Conservation (phyloP, 1,140 invertebrate species). For the Scaptomyza hsui region DNA sequence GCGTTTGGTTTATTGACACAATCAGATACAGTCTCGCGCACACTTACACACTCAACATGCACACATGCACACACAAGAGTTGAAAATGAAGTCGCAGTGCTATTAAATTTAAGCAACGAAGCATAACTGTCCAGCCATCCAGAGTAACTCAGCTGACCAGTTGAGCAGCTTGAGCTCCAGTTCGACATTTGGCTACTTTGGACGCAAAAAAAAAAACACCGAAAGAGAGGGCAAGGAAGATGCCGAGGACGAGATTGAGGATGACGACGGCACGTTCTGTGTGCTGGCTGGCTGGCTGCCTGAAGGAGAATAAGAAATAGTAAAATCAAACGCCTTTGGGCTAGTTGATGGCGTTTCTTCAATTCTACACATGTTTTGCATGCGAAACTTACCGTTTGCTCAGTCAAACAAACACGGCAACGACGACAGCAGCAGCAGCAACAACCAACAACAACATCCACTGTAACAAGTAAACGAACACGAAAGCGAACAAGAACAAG, state of each 20-base stretch:
- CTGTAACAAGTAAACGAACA: slow-evolving; percentile 21
- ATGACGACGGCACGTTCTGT: slow-evolving; percentile 51
- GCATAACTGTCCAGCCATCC: slow-evolving; percentile 41
- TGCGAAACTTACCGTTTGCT: slow-evolving; percentile 58
- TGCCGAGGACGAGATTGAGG: background rate
- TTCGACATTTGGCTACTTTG: slow-evolving; percentile 16
- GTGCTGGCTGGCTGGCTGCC: background rate
- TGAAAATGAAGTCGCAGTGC: slow-evolving; percentile 54
- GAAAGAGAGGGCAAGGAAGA: too few species aligned
- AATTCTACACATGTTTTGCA: slow-evolving; percentile 77
- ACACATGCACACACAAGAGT: background rate
- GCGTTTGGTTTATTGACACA: background rate
- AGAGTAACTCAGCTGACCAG: slow-evolving; percentile 20
- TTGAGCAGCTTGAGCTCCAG: background rate
- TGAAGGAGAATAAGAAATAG: slow-evolving; percentile 14
- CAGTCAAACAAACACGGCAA: slow-evolving; percentile 49
- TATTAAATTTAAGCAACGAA: slow-evolving; percentile 67
- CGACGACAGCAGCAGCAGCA: slow-evolving; percentile 4
- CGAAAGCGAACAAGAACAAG: slow-evolving; percentile 19
- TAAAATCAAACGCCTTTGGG: slow-evolving; percentile 18
- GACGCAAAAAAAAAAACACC: background rate
- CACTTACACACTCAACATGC: background rate
- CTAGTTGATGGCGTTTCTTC: slow-evolving; percentile 58
- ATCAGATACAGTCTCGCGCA: background rate
- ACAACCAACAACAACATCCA: slow-evolving; percentile 1